Percentiles rank a stretch among this genome's conserved stretches.
These are phyloP conservation scores for Esox lucius DNA, from an alignment of 2,797 vertebrate species.

Conservation along the genomic window DNA sequence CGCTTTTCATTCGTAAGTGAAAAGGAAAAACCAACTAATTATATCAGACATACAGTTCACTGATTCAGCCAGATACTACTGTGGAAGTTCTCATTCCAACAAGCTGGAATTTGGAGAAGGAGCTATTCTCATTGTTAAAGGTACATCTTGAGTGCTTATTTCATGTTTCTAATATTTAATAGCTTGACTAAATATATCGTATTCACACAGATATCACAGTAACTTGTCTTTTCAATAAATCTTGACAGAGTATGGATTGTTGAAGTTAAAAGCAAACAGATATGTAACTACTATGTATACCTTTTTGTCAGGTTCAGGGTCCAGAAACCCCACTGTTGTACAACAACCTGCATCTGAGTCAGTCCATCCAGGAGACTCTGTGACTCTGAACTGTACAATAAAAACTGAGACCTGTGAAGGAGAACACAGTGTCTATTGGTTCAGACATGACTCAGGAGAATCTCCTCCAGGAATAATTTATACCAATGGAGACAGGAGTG, in stretches of 20 bases:
- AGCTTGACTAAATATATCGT: neutral
- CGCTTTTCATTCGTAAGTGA: constrained; percentile 1
- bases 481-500: constrained; percentile 10
- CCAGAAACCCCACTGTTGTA: neutral
- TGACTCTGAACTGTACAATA: constrained; percentile 23
- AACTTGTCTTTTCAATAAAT: too few species aligned
- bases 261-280: neutral
- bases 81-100: constrained; percentile 15
- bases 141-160: neutral
- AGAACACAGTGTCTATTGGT: constrained; percentile 21
- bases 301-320: neutral
- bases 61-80: constrained; percentile 21
- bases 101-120: constrained; percentile 9
- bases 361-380: constrained; percentile 2
- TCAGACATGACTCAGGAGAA: constrained; percentile 16
- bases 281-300: neutral
- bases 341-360: constrained; percentile 5
- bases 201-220: neutral
- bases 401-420: constrained; percentile 17
- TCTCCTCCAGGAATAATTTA: constrained; percentile 11
- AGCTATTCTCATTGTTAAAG: constrained; percentile 17
- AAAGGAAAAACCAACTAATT: constrained; percentile 3
- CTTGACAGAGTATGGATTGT: too few species aligned
- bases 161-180: neutral
- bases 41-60: constrained; percentile 8